Conservation (phyloP, 2,113 vertebrate species). For the Scopus umbretta region DNA sequence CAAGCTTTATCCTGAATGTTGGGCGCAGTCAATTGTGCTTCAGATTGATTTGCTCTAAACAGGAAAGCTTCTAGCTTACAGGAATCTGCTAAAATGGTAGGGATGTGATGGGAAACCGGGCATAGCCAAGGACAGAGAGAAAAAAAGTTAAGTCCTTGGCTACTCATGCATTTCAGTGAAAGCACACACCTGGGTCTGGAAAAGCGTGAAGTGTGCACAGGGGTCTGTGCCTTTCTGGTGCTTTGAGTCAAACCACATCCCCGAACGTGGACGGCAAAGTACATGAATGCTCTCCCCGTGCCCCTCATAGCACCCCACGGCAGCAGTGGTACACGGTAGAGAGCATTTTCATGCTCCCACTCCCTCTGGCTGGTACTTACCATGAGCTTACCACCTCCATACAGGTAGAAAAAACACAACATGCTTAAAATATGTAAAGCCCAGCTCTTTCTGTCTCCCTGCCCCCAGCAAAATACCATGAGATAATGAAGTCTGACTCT, state of each 20-base stretch:
- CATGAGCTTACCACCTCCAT: not conserved
- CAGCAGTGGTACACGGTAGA: not conserved
- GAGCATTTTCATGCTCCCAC: not conserved
- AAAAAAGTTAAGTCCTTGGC: not conserved
- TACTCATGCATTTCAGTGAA: not conserved
- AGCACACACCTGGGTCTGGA: not conserved
- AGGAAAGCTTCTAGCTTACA: not conserved
- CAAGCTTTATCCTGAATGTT: not conserved
- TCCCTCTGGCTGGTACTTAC: not conserved
- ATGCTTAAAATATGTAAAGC: not conserved
- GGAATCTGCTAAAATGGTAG: not conserved
- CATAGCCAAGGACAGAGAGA: not conserved
- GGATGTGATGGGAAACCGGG: not conserved
- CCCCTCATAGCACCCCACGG: accelerated
- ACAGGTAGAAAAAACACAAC: not conserved
- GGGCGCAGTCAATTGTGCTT: not conserved
- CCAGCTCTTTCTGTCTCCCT: not conserved
- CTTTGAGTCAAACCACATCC: not conserved
- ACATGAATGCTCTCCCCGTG: accelerated
- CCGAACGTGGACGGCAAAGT: not conserved
- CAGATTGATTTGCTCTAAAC: not conserved
- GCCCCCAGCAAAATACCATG: not conserved
- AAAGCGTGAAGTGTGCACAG: not conserved
- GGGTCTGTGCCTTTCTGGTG: not conserved
- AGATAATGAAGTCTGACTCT: not conserved